phyloP scores from a whole-genome alignment of 2,797 vertebrate genomes.

The Nothura maculosa region DNA sequence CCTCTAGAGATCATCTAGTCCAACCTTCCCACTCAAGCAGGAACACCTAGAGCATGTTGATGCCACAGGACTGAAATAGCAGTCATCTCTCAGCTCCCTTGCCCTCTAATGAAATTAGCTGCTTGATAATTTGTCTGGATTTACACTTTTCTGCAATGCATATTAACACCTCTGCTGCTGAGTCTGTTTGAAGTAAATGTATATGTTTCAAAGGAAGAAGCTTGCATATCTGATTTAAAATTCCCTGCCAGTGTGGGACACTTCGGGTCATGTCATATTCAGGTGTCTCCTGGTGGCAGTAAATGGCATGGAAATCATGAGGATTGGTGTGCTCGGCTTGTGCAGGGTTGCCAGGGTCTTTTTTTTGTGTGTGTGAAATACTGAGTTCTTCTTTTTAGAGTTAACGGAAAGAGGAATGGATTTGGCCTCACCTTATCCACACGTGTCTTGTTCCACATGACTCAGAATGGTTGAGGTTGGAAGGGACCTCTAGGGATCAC shows the following conservation, averaged over 20 bases:
- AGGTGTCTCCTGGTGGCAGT: rapidly evolving
- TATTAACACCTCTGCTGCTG: background rate
- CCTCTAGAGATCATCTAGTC: too few species aligned
- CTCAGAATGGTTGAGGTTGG: too few species aligned
- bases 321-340: background rate
- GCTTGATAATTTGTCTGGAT: constrained; percentile 2
- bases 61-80: background rate
- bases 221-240: background rate
- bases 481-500: too few species aligned
- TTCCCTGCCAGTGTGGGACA: rapidly evolving
- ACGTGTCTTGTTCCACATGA: background rate
- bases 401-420: background rate
- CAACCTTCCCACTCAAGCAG: too few species aligned
- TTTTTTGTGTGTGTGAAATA: background rate
- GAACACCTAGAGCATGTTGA: too few species aligned
- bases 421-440: rapidly evolving
- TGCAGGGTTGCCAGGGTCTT: background rate
- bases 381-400: background rate
- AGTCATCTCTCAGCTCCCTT: background rate
- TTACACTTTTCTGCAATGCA: background rate
- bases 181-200: background rate
- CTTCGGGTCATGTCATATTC: rapidly evolving
- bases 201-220: background rate
- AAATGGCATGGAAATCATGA: rapidly evolving
- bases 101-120: background rate